Evolutionary conservation across 2,888 invertebrate species (phyloP), one percentile per base, ranked within the genome.

Genomic region (Macrostomum cliftonense): DNA sequence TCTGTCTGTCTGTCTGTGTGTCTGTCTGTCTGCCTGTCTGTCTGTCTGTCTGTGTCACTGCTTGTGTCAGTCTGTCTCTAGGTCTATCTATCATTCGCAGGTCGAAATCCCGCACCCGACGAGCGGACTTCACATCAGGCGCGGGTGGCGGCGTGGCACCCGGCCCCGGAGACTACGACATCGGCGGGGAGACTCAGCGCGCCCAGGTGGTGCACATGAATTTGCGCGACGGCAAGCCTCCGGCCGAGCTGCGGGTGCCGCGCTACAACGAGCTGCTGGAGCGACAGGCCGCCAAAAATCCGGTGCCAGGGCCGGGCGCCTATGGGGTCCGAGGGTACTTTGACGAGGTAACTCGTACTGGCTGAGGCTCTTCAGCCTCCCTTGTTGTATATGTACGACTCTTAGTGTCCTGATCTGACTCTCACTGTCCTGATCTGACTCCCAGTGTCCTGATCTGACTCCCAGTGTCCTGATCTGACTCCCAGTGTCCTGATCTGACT

Each of bases 161-260:
- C 0, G 69, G 67, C 7, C 69, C 68, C 0, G 68, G 68, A 2
- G 63, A 66, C 46, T 69, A 69, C 54, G 67, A 69, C 17, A 64
- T 65, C 0, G 62, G 58, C 47, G 43, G 48, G 5, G 58, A 61
- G 12, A 20, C 55, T 1, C 36, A 53, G 37, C 53, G 52, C 43
- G 52, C 57, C 2, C 62, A 63, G 50, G 63, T 63, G 52, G 45
- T 58, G 21, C 59, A 61, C 52, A 47, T 57, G 14, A 52, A 49
- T 2, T 55, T 55, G 9, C 52, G 53, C 19, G 59, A 59, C 17
- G 55, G 57, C 14, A 56, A 53, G 28, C 49, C 51, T 11, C 57
- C 60, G 42, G 61, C 58, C 45, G 67, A 67, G 49, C 57, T 67
- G 7, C 56, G 58, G 42, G 59, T 69, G 42, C 67, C 69, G 1